These are phyloP conservation scores for Drosophila fulvimacula DNA, from an alignment of 2,888 invertebrate species.

Conservation along the genomic window DNA sequence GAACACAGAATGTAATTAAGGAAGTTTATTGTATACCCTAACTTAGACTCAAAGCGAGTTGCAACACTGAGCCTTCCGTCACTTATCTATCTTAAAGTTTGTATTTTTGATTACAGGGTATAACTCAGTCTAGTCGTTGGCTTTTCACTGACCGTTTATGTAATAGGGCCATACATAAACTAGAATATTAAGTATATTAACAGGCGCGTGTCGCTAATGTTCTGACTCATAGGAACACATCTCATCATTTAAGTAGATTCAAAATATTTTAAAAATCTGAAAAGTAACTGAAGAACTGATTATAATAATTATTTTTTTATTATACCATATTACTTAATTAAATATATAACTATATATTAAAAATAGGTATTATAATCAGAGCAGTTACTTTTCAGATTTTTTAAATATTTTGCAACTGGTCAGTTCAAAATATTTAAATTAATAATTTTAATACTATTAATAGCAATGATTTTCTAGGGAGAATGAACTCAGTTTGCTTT, in stretches of 20 bases:
- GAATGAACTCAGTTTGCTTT: too few relatives aligned
- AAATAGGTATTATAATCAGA: too few relatives aligned
- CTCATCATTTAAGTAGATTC: not conserved
- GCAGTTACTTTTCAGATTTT: too few relatives aligned
- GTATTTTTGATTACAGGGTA: not conserved
- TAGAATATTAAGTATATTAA: not conserved
- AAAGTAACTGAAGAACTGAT: not conserved
- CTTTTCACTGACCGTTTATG: not conserved
- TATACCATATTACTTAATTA: too few relatives aligned
- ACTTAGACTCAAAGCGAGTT: not conserved
- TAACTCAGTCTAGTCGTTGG: too few relatives aligned
- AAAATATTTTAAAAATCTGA: not conserved
- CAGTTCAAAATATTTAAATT: too few relatives aligned
- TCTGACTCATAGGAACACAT: not conserved
- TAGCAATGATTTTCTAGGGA: too few relatives aligned
- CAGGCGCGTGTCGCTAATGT: not conserved
- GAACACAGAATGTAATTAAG: slow-evolving; percentile 12
- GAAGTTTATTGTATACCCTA: not conserved
- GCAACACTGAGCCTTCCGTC: too few relatives aligned
- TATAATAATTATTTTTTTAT: too few relatives aligned
- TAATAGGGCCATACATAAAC: not conserved
- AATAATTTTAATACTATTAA: too few relatives aligned
- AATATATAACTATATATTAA: too few relatives aligned
- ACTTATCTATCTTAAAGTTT: not conserved
- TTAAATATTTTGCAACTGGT: too few relatives aligned